These are phyloP conservation scores for Tragulus kanchil DNA, from an alignment of 2,113 vertebrate species.

Conservation along the genomic window DNA sequence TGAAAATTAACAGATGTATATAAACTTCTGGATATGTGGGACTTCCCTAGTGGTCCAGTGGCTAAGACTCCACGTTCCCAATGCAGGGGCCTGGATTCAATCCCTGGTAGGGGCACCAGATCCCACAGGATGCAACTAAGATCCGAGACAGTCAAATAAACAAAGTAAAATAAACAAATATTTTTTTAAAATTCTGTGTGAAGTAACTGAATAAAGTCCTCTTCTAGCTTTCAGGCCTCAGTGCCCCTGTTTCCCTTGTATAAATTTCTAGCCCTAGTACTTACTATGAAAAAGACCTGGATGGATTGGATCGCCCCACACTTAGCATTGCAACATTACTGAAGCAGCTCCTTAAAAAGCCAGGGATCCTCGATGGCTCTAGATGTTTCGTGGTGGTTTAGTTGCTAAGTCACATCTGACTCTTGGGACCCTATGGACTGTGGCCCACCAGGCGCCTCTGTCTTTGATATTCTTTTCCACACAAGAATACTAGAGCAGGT, in stretches of 20 bases:
- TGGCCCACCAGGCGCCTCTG: no score
- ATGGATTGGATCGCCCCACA: background rate
- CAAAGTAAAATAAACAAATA: no score
- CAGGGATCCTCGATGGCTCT: background rate
- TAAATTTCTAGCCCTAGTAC: slow-evolving; percentile 6
- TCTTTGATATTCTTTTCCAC: no score
- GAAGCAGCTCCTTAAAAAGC: slow-evolving; percentile 35
- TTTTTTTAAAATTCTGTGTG: background rate
- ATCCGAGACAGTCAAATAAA: no score
- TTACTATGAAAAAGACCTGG: slow-evolving; percentile 10
- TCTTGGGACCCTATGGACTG: no score
- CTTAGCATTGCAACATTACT: background rate
- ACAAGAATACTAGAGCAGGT: no score
- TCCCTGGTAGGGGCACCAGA: no score
- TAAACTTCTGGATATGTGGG: background rate
- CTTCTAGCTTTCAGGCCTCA: background rate
- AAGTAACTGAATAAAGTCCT: slow-evolving; percentile 14
- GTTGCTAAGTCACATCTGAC: no score
- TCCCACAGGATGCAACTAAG: no score
- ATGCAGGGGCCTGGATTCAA: no score
- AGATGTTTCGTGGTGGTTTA: background rate
- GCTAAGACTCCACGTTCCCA: no score
- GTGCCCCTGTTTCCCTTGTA: background rate
- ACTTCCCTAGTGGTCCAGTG: no score
- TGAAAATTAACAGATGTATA: slow-evolving; percentile 12